These are phyloP conservation scores for Tigriopus japonicus DNA, from an alignment of 1,140 invertebrate genomes.

Conservation along the genomic window DNA sequence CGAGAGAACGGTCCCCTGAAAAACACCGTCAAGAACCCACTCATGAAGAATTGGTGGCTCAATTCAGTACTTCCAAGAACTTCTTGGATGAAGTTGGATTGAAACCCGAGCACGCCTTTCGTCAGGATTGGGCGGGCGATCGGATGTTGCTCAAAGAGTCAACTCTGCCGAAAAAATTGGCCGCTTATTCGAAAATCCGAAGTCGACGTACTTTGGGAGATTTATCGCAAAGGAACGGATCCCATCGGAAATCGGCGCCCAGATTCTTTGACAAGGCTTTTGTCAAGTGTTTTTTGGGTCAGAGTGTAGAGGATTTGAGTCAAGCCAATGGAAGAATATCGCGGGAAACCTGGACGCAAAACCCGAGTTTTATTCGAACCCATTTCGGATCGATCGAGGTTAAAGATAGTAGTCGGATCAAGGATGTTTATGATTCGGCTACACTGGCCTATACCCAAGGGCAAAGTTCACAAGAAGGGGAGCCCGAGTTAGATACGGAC, in stretches of 20 bases:
- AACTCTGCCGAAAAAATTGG: not conserved
- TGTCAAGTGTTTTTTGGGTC: too few relatives aligned
- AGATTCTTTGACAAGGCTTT: not conserved
- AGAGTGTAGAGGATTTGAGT: too few relatives aligned
- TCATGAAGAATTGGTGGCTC: not conserved
- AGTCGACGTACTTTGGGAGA: too few relatives aligned
- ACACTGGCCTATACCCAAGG: not conserved
- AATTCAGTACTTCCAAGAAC: not conserved
- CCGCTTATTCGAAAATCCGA: not conserved
- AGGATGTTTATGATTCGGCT: not conserved
- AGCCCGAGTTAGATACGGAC: not conserved
- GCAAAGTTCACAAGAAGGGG: not conserved
- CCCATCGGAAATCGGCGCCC: not conserved
- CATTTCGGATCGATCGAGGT: not conserved
- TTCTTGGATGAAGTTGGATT: slow-evolving; percentile 4
- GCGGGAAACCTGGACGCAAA: not conserved
- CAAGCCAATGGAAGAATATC: too few relatives aligned
- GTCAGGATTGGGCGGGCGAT: not conserved
- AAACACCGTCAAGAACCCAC: too few relatives aligned
- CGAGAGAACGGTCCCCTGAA: too few relatives aligned
- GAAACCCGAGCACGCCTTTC: slow-evolving; percentile 1
- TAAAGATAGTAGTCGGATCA: not conserved
- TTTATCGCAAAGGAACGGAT: not conserved
- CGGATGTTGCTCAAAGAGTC: not conserved
- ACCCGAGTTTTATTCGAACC: not conserved